Evolutionary conservation across 1,140 invertebrate genomes (phyloP).

Genomic region (Lucilia cuprina): DNA sequence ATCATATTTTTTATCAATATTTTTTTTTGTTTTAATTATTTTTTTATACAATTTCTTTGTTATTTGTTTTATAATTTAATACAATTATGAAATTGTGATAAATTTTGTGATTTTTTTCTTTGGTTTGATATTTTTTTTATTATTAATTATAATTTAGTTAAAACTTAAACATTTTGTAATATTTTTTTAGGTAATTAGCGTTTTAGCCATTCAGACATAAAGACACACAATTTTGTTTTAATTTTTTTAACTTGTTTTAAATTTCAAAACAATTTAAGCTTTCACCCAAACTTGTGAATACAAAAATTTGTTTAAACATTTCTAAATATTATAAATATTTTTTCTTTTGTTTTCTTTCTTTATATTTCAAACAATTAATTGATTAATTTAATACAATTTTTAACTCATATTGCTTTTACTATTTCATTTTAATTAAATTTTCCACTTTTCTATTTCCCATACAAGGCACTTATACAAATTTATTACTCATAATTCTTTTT

Average conservation of each 20-base stretch:
- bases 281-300: neutral
- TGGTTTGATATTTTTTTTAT: neutral
- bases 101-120: neutral
- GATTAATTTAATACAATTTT: neutral
- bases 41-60: neutral
- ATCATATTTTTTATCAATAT: conserved; percentile 6
- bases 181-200: neutral
- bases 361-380: neutral
- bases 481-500: conserved; percentile 1
- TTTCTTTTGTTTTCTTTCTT: neutral
- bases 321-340: neutral
- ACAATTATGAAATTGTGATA: conserved; percentile 26
- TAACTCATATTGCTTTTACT: neutral
- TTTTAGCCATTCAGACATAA: neutral
- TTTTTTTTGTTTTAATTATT: neutral
- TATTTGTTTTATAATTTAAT: neutral
- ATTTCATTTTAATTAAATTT: neutral
- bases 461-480: neutral
- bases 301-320: neutral
- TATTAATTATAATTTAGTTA: neutral
- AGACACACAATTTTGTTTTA: neutral
- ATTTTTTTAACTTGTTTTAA: neutral
- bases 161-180: neutral
- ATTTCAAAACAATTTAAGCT: neutral
- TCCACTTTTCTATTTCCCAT: neutral